Conservation (phyloP, 2,888 invertebrate species). For the Perdita meconis region DNA sequence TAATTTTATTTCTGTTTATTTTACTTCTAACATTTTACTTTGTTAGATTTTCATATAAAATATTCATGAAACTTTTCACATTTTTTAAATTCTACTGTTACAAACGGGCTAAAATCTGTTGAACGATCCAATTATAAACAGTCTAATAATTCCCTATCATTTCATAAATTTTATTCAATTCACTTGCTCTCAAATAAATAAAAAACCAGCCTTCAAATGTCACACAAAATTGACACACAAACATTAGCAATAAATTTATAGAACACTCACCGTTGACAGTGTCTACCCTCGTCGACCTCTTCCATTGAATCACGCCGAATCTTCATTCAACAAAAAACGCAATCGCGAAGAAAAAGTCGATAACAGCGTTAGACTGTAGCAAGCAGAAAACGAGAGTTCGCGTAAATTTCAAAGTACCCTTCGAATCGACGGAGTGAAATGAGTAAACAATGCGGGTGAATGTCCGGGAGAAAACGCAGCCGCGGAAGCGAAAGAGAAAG, state of each 20-base stretch:
- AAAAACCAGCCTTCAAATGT: too few species aligned
- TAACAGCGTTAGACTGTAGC: not conserved
- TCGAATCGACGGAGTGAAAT: slow-evolving; percentile 15
- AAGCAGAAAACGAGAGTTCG: slow-evolving; percentile 4
- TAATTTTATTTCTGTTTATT: too few species aligned
- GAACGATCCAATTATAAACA: too few species aligned
- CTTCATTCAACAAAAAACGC: not conserved
- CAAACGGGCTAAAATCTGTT: too few species aligned
- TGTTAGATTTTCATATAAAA: too few species aligned
- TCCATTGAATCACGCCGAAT: not conserved
- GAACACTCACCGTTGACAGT: slow-evolving; percentile 34
- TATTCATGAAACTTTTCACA: too few species aligned
- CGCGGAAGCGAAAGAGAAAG: slow-evolving; percentile 55
- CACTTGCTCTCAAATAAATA: too few species aligned
- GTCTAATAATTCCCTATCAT: too few species aligned
- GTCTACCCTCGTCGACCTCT: not conserved
- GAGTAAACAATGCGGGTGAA: slow-evolving; percentile 31
- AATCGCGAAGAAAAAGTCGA: slow-evolving; percentile 5
- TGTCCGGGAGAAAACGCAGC: slow-evolving; percentile 1
- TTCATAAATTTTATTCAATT: too few species aligned
- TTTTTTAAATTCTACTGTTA: too few species aligned
- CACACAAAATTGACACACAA: not conserved
- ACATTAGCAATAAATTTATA: not conserved
- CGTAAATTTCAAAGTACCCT: slow-evolving; percentile 25
- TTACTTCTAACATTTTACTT: too few species aligned